A percentile compares a stretch with the other conserved stretches of the same genome.
Evolutionary conservation across 1,140 invertebrate genomes (phyloP).

Genomic region (Plectrocnemia conspersa): DNA sequence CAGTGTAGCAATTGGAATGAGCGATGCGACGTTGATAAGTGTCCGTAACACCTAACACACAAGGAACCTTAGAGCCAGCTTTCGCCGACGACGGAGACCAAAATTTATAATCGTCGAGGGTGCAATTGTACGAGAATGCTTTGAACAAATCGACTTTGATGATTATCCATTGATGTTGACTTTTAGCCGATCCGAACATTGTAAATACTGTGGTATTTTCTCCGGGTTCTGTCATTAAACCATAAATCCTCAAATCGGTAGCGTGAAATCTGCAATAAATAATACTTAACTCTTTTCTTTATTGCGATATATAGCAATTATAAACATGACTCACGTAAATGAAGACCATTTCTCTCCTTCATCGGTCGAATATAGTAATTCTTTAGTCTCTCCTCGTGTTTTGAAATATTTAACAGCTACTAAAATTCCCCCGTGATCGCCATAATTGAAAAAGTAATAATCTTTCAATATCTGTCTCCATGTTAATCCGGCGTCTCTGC

Average conservation of each 20-base stretch:
- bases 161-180: slow-evolving; percentile 80
- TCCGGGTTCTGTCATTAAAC: slow-evolving; percentile 85
- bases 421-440: slow-evolving; percentile 84
- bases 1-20: slow-evolving; percentile 75
- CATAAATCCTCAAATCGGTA: slow-evolving; percentile 72
- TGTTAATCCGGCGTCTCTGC: slow-evolving; percentile 75
- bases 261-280: slow-evolving; percentile 57
- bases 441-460: slow-evolving; percentile 83
- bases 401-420: slow-evolving; percentile 80
- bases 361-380: slow-evolving; percentile 78
- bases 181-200: slow-evolving; percentile 77
- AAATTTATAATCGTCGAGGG: slow-evolving; percentile 74
- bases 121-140: slow-evolving; percentile 66
- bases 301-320: too few species aligned
- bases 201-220: slow-evolving; percentile 89
- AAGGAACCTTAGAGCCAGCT: slow-evolving; percentile 55
- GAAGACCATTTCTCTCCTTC: slow-evolving; percentile 78
- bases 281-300: slow-evolving; percentile 13
- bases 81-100: slow-evolving; percentile 71
- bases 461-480: slow-evolving; percentile 81
- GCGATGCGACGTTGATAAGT: slow-evolving; percentile 68
- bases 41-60: slow-evolving; percentile 72
- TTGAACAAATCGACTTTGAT: slow-evolving; percentile 74
- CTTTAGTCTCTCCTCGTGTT: slow-evolving; percentile 64
- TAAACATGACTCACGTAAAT: slow-evolving; percentile 48